Base-by-base conservation (phyloP, 2,888 invertebrate species). In the Melolontha melolontha region DNA sequence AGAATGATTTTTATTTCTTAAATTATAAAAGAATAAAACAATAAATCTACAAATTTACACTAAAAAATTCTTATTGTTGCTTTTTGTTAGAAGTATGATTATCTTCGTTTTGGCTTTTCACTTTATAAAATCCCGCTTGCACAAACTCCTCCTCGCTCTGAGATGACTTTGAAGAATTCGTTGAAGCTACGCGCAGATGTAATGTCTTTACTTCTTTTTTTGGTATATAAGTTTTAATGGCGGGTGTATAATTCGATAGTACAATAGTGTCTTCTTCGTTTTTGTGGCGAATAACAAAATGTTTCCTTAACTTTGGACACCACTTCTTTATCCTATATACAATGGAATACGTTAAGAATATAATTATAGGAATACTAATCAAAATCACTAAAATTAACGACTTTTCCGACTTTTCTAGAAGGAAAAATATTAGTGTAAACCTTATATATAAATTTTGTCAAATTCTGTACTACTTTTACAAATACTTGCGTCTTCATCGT, bases 401-500 rank as follows among this genome's bases (percentile, higher is more conserved):
- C 39, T 22, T 62, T n/a, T 22, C 40, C 27, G 8, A 16, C 12
- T 42, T 6, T 55, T 34, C 34, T 12, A 55, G 12, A 55, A 39
- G 8, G 39, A 12, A 34, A 12, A 55, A n/a, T 8, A 12, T 29
- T 16, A 39, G n/a, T 27, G 16, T 10, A 27, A 52, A 52, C 6
- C 27, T 64, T 22, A 41, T 5, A 52, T 12, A 1, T 51, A 6
- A 41, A 41, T 41, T 22, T 22, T n/a, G 5, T 12, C 6, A 11
- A 11, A n/a, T 10, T 17, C 50, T 17, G 22, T n/a, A 29, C 52
- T 66, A 69, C 66, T 68, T 65, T 71, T 66, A 67, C 71, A 71
- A 40, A 68, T 62, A 16, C 68, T 67, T 27, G 64, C 49, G 64
- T 75, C 72, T 67, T 75, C 75, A 57, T 75, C 75, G 55, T 71